Evolutionary conservation across 2,888 invertebrate species (phyloP), one percentile per base, ranked within the genome.

Genomic region (Drosophila mimetica): DNA sequence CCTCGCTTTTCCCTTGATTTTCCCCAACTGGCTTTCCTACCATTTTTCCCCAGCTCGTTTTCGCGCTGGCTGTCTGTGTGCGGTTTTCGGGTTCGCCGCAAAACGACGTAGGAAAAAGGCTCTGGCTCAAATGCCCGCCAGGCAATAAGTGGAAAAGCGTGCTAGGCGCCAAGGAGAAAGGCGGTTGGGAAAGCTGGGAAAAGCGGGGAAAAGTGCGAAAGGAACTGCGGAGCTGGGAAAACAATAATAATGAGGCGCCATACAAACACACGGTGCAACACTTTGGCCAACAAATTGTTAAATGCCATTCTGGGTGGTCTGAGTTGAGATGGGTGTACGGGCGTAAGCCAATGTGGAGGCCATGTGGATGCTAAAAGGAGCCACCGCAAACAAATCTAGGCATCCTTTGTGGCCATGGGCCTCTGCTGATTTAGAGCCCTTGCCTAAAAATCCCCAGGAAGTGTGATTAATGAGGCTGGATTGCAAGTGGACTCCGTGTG

Each of bases 221-320:
- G 60, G 71, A 60, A 47, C n/a, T 53, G 72, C 63, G 55, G 51
- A 50, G 63, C 54, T 61, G 71, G 71, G 61, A 55, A 71, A 60
- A 71, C 75, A 81, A 84, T 76, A 75, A 81, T 60, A 75, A 78
- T 69, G 65, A 72, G 73, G 79, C 78, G 79, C 78, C 76, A 67
- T 46, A 74, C 57, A 70, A 81, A 79, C 67, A 85, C 71, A 74
- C 74, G 63, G 51, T 64, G 74, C 79, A 81, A 79, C 82, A 76
- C 79, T 79, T 79, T 81, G 57, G 54, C 64, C 42, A 52, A 41
- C 59, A 73, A 57, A 72, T 71, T 63, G 71, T 58, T 72, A 57
- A 71, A 72, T 70, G 69, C 69, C 69, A 58, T 51, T 48, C 11
- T 16, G 46, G 16, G 30, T 11, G n/a, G 36, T n/a, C n/a, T n/a